phyloP scores from a whole-genome alignment of 2,797 vertebrate species.

The Sarcoramphus papa region DNA sequence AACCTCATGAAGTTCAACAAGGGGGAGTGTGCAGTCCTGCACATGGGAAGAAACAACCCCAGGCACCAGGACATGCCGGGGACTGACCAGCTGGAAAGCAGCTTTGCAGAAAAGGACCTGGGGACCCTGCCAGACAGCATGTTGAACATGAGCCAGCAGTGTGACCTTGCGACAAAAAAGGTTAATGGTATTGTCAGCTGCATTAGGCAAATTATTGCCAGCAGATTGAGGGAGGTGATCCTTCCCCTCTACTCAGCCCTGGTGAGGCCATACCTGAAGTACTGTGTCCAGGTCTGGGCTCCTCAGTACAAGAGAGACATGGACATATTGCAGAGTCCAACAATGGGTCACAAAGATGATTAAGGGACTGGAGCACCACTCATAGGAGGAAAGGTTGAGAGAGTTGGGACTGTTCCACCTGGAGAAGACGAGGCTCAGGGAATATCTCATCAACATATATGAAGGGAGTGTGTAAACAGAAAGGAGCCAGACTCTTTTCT shows the following conservation, averaged over 20 bases:
- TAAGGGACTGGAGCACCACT: background rate
- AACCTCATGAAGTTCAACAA: background rate
- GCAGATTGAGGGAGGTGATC: background rate
- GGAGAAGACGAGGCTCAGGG: background rate
- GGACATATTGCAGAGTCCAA: background rate
- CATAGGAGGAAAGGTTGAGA: background rate
- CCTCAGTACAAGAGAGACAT: background rate
- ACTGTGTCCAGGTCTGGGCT: background rate
- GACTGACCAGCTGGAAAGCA: background rate
- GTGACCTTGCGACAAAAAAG: background rate
- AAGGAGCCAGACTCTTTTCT: background rate
- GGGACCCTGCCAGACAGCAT: background rate
- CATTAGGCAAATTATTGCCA: background rate
- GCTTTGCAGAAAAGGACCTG: background rate
- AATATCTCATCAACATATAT: background rate
- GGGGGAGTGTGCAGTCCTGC: too few relatives aligned
- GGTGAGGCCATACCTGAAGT: background rate
- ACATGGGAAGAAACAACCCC: background rate
- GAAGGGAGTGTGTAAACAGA: background rate
- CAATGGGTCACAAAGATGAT: background rate
- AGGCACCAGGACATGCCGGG: background rate
- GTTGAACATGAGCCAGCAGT: background rate
- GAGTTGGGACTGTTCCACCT: background rate
- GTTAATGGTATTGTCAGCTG: background rate
- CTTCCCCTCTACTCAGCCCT: background rate